Conservation (phyloP, 2,797 vertebrate genomes). For the Nyctibius grandis region DNA sequence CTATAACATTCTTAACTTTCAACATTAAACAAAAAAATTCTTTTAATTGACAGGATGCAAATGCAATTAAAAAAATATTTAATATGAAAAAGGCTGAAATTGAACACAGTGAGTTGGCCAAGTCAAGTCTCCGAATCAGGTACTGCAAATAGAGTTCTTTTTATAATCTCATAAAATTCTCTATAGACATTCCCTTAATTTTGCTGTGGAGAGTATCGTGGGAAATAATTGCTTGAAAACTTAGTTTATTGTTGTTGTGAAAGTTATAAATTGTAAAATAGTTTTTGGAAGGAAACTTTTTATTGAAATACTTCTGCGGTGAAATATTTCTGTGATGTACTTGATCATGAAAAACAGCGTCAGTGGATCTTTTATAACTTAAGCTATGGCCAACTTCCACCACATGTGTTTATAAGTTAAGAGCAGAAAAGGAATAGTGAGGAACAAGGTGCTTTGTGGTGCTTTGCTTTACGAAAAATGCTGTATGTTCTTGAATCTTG, state of each 20-base stretch:
- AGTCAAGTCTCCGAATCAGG: constrained; percentile 95
- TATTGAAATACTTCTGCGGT: neutral
- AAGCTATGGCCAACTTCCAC: neutral
- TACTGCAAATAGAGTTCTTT: constrained; percentile 61
- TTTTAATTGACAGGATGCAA: constrained; percentile 86
- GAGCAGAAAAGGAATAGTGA: neutral
- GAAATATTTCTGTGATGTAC: neutral
- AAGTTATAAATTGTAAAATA: neutral
- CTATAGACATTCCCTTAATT: neutral
- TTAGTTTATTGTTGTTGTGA: neutral
- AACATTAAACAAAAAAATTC: constrained; percentile 42
- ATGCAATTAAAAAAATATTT: constrained; percentile 98
- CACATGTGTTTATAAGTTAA: neutral
- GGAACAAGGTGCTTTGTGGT: neutral
- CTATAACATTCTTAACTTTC: neutral
- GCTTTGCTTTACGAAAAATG: neutral
- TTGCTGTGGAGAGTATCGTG: neutral
- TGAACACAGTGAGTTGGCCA: constrained; percentile 91
- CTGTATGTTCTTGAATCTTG: neutral
- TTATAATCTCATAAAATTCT: neutral
- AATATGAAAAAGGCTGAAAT: constrained; percentile 93
- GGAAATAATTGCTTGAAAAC: neutral
- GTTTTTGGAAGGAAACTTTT: neutral
- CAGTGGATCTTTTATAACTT: neutral
- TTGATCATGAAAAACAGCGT: neutral